Conservation (phyloP, 2,113 vertebrate species). For the Archilochus colubris region DNA sequence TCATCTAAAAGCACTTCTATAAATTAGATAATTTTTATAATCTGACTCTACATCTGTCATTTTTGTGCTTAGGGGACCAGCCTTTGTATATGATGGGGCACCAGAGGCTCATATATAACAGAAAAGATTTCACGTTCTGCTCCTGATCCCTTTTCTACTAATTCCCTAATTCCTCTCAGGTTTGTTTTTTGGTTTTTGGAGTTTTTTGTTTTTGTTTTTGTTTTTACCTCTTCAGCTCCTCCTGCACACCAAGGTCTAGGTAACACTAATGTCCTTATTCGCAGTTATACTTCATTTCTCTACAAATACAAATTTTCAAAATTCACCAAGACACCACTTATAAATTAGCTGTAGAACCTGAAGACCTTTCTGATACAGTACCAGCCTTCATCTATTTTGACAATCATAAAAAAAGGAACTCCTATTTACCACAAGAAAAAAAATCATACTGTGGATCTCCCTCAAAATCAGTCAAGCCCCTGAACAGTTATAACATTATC, state of each 20-base stretch:
- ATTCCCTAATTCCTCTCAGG: neutral
- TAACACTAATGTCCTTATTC: neutral
- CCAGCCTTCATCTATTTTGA: neutral
- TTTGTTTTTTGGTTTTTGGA: no score
- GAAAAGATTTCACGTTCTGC: neutral
- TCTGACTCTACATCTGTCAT: neutral
- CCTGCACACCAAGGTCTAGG: neutral
- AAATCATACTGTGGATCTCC: neutral
- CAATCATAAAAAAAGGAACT: neutral
- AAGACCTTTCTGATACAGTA: neutral
- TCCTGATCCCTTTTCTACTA: neutral
- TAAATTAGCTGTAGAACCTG: neutral
- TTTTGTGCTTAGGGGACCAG: neutral
- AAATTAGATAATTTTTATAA: neutral
- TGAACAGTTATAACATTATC: neutral
- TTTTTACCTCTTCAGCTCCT: neutral
- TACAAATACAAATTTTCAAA: neutral
- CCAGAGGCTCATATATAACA: neutral
- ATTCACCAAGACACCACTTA: neutral
- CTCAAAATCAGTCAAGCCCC: neutral
- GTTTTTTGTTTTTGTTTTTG: no score
- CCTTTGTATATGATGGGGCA: neutral
- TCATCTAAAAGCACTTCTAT: neutral
- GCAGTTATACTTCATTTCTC: neutral
- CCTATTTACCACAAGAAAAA: neutral